Evolutionary conservation across 2,113 vertebrate species (phyloP).

Genomic region (Trematomus loennbergii): DNA sequence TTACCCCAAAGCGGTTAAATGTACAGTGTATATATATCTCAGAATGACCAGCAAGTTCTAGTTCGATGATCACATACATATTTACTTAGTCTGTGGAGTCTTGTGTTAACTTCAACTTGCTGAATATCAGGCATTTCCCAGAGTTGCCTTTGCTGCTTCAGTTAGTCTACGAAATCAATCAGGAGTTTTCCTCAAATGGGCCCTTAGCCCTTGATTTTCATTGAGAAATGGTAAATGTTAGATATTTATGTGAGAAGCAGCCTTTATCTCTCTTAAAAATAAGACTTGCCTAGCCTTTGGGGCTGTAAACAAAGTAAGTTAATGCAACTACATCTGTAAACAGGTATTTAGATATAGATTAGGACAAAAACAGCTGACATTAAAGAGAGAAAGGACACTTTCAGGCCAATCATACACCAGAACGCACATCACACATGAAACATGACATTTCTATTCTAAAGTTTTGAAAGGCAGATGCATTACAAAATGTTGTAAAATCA

Average conservation of each 20-base stretch:
- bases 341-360: background rate
- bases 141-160: background rate
- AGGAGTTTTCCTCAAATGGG: conserved; percentile 2
- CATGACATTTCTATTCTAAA: background rate
- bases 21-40: conserved; percentile 15
- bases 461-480: background rate
- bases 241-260: background rate
- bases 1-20: conserved; percentile 50
- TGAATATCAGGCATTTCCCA: background rate
- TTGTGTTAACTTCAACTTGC: conserved; percentile 7
- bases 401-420: background rate
- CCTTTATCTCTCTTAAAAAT: background rate
- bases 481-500: background rate
- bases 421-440: background rate
- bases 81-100: background rate
- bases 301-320: background rate
- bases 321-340: background rate
- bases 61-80: background rate
- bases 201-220: conserved; percentile 9
- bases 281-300: background rate
- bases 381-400: background rate
- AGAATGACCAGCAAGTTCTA: conserved; percentile 16
- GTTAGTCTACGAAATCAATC: background rate
- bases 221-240: background rate
- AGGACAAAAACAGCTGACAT: background rate